A percentile compares a stretch with the other conserved stretches of the same genome.
These are phyloP conservation scores for Nemotelus nigrinus DNA, from an alignment of 2,888 invertebrate species.

Conservation along the genomic window DNA sequence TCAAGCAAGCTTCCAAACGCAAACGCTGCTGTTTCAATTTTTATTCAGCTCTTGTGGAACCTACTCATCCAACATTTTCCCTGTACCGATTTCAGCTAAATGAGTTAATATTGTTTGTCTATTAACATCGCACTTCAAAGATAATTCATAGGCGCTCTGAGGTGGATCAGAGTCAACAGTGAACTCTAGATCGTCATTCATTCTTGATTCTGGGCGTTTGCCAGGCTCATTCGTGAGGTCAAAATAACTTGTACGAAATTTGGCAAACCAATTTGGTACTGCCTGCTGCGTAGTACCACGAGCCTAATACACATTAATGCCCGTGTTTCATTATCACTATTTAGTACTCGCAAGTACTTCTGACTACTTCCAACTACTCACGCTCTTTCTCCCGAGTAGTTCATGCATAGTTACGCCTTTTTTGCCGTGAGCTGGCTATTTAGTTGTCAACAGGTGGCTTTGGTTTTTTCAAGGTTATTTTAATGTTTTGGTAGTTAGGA, in stretches of 20 bases:
- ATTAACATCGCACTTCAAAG: not conserved
- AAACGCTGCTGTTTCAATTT: not conserved
- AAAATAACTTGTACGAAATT: conserved; percentile 17
- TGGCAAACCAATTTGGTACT: conserved; percentile 20
- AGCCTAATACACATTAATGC: too few relatives aligned
- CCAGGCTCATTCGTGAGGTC: not conserved
- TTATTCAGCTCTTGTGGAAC: not conserved
- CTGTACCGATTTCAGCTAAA: not conserved
- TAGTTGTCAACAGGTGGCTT: too few relatives aligned
- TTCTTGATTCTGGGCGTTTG: not conserved
- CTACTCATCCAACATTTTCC: not conserved
- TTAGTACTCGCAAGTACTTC: too few relatives aligned
- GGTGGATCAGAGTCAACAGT: not conserved
- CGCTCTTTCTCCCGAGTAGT: too few relatives aligned
- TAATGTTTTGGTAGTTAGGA: too few relatives aligned
- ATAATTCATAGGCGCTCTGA: not conserved
- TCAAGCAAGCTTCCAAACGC: not conserved
- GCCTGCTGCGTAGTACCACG: conserved; percentile 11
- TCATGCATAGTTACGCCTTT: too few relatives aligned
- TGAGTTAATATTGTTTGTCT: not conserved
- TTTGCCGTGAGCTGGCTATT: too few relatives aligned
- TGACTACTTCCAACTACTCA: too few relatives aligned
- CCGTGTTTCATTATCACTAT: too few relatives aligned
- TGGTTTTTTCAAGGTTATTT: too few relatives aligned
- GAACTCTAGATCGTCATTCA: not conserved